Conservation (phyloP, 2,888 invertebrate species). For the Papilio demoleus region DNA sequence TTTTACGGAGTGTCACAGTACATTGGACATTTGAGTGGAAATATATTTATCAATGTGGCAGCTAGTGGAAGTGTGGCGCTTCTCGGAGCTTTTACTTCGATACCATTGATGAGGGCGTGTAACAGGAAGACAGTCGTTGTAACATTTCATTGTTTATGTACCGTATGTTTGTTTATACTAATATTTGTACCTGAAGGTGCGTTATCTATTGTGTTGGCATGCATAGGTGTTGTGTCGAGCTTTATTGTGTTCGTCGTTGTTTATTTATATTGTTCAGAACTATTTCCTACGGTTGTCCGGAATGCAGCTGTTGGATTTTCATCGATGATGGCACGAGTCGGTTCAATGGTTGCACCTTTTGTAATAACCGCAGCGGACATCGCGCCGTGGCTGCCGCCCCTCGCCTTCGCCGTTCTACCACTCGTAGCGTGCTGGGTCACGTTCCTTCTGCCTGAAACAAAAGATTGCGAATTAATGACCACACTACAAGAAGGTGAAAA, state of each 20-base stretch:
- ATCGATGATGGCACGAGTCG: constrained; percentile 93
- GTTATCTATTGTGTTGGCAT: constrained; percentile 85
- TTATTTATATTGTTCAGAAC: constrained; percentile 93
- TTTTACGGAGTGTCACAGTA: constrained; percentile 93
- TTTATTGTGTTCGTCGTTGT: constrained; percentile 92
- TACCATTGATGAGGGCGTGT: constrained; percentile 85
- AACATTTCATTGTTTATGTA: constrained; percentile 84
- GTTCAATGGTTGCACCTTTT: constrained; percentile 93
- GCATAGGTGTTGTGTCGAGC: constrained; percentile 90
- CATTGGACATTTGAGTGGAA: constrained; percentile 89
- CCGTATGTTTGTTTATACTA: constrained; percentile 84
- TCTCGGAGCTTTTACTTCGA: constrained; percentile 86
- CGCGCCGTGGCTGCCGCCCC: constrained; percentile 85
- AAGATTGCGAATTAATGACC: constrained; percentile 89
- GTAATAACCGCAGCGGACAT: constrained; percentile 84
- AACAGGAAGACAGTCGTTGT: constrained; percentile 87
- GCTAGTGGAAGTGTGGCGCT: constrained; percentile 87
- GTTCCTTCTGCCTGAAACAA: constrained; percentile 90
- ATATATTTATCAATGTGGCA: constrained; percentile 92
- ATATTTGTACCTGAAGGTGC: constrained; percentile 77
- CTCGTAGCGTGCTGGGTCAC: constrained; percentile 80
- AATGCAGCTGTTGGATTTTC: constrained; percentile 94
- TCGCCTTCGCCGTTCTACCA: constrained; percentile 87
- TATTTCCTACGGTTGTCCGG: constrained; percentile 94
- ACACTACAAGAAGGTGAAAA: constrained; percentile 91